Conservation (phyloP, 2,888 invertebrate genomes). For the Ypsolopha scabrella region DNA sequence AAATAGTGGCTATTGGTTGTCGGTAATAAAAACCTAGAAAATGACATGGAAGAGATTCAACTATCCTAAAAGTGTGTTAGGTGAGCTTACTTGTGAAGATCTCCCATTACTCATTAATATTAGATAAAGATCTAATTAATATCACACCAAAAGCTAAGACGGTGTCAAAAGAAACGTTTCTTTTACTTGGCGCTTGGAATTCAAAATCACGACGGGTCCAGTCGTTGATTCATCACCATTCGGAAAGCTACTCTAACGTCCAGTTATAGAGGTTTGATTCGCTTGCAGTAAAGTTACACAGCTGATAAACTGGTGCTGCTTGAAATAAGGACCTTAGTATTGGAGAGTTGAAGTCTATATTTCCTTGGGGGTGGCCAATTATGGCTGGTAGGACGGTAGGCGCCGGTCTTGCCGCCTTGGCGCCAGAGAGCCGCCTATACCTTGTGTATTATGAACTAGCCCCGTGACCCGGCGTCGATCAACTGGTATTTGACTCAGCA, state of each 20-base stretch:
- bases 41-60: too few species aligned
- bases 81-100: too few species aligned
- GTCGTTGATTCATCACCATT: slow-evolving; percentile 26
- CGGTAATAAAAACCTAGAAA: too few species aligned
- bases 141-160: slow-evolving; percentile 33
- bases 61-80: too few species aligned
- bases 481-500: slow-evolving; percentile 60
- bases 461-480: slow-evolving; percentile 65
- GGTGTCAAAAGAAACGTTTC: slow-evolving; percentile 62
- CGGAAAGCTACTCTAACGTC: slow-evolving; percentile 16
- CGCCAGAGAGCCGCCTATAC: slow-evolving; percentile 66
- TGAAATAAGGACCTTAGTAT: slow-evolving; percentile 15
- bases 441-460: slow-evolving; percentile 69
- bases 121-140: slow-evolving; percentile 40
- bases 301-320: slow-evolving; percentile 20
- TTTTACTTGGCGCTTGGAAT: slow-evolving; percentile 56
- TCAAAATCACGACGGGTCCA: slow-evolving; percentile 52
- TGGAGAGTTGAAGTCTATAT: slow-evolving; percentile 16
- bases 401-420: slow-evolving; percentile 61
- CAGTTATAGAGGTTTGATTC: slow-evolving; percentile 22
- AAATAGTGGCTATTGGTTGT: neutral
- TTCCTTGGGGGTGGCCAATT: slow-evolving; percentile 16
- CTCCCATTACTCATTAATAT: slow-evolving; percentile 6
- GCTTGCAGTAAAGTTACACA: slow-evolving; percentile 22
- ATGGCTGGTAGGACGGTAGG: slow-evolving; percentile 58